Evolutionary conservation across 2,113 vertebrate species (phyloP), one percentile per base, ranked within the genome.

Genomic region (Willisornis vidua): DNA sequence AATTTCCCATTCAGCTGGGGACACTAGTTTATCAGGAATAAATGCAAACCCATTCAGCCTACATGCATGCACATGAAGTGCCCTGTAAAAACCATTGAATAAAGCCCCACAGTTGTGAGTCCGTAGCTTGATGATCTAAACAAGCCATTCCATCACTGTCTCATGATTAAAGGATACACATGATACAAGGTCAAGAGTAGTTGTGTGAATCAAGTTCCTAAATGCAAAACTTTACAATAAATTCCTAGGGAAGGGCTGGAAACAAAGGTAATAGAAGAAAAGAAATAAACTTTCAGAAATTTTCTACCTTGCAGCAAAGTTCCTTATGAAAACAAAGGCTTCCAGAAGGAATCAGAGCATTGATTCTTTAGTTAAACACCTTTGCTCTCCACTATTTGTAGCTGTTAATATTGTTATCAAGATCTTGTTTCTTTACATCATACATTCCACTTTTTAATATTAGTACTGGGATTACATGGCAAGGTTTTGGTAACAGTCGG

Each of bases 1-100:
- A 54, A 80, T 45, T 67, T 29, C 26, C 33, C 0, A 0, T 10
- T 54, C 17, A 52, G 33, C 4, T 51, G 14, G 12, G 2, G 0
- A 45, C 55, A 46, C 5, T 35, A 51, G 24, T 9, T 14, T 54
- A 43, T 24, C 28, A 81, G 20, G 59, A 90, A 67, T 43, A 58
- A 68, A 80, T 35, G 16, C 43, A 70, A 35, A 2, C 28, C 17
- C 66, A 51, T 65, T 79, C 51, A 77, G 41, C 13, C 75, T 11
- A 39, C 8, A 19, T 7, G 6, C 3, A 51, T 2, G 0, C 29
- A 37, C 17, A 73, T 49, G 6, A 12, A 75, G 6, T 7, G 11
- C 4, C 19, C 4, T 24, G 73, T 19, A 4, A 55, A 57, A 43
- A 43, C 41, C 15, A 43, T 3, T 20, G 22, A 75, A 31, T 19